A percentile compares a stretch with the other conserved stretches of the same genome.
These are phyloP conservation scores for Protonibea diacanthus DNA, from an alignment of 2,797 vertebrate species.

Conservation along the genomic window DNA sequence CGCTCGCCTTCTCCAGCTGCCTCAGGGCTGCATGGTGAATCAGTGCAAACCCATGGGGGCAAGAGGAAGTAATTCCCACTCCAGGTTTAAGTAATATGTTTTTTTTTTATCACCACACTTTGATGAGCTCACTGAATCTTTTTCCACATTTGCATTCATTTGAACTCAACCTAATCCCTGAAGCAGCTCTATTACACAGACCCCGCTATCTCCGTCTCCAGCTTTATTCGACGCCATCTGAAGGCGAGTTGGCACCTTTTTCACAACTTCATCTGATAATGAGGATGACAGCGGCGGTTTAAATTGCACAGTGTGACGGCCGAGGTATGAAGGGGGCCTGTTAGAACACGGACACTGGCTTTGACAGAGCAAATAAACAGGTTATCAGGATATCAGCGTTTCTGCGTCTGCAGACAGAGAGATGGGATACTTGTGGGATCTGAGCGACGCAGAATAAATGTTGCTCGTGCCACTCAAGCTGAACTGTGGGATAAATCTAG, in stretches of 20 bases:
- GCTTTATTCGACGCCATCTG: conserved; percentile 12
- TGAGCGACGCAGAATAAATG: conserved; percentile 11
- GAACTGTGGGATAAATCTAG: neutral
- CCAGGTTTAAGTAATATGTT: neutral
- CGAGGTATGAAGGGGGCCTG: conserved; percentile 70
- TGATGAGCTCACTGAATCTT: neutral
- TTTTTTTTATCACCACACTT: neutral
- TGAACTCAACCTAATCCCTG: conserved; percentile 11
- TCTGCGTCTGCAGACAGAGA: conserved; percentile 21
- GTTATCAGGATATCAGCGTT: conserved; percentile 24
- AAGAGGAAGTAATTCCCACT: conserved; percentile 22
- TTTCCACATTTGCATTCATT: neutral
- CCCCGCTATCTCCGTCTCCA: conserved; percentile 3
- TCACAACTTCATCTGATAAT: conserved; percentile 56
- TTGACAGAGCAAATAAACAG: conserved; percentile 62
- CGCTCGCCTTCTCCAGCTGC: conserved; percentile 28
- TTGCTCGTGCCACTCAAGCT: neutral
- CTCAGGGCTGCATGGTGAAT: conserved; percentile 42
- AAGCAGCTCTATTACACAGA: conserved; percentile 6
- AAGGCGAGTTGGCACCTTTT: conserved; percentile 41
- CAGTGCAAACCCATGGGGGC: conserved; percentile 16
- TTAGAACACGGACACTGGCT: conserved; percentile 54
- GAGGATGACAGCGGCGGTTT: conserved; percentile 64
- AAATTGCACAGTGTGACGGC: conserved; percentile 61
- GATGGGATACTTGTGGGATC: conserved; percentile 45